Evolutionary conservation across 2,797 vertebrate species (phyloP).

Genomic region (Peromyscus attwateri): DNA sequence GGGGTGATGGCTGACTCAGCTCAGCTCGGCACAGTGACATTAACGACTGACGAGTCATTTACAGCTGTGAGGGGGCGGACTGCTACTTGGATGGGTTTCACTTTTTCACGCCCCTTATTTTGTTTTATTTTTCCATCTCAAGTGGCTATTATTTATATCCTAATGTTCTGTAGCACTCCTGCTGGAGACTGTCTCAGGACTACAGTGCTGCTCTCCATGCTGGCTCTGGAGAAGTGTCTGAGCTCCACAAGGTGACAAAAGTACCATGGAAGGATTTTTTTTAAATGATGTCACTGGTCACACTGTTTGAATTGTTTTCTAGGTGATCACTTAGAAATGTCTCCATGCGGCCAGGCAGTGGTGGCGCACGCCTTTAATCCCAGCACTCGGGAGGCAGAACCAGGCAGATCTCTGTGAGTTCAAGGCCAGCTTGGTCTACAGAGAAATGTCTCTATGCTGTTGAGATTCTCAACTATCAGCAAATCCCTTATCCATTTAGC

Average conservation of each 20-base stretch:
- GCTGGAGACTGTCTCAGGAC: conserved; percentile 59
- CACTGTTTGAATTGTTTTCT: conserved; percentile 57
- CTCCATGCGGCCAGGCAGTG: not conserved
- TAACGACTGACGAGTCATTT: conserved; percentile 89
- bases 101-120: conserved; percentile 60
- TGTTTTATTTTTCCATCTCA: conserved; percentile 81
- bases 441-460: conserved; percentile 37
- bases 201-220: conserved; percentile 1
- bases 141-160: conserved; percentile 81
- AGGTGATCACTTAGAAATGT: conserved; percentile 47
- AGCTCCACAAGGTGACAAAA: not conserved
- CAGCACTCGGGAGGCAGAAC: no score
- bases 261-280: not conserved
- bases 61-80: conserved; percentile 88
- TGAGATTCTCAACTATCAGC: conserved; percentile 57
- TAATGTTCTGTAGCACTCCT: not conserved
- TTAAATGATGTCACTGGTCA: not conserved
- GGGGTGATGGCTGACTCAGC: conserved; percentile 87
- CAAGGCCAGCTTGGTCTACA: no score
- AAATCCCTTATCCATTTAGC: conserved; percentile 48
- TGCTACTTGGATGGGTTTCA: conserved; percentile 75
- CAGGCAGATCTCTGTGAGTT: no score
- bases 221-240: conserved; percentile 58
- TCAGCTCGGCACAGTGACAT: conserved; percentile 78
- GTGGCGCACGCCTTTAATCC: no score